Base-by-base conservation (phyloP, 2,113 vertebrate species). In the Meriones unguiculatus region DNA sequence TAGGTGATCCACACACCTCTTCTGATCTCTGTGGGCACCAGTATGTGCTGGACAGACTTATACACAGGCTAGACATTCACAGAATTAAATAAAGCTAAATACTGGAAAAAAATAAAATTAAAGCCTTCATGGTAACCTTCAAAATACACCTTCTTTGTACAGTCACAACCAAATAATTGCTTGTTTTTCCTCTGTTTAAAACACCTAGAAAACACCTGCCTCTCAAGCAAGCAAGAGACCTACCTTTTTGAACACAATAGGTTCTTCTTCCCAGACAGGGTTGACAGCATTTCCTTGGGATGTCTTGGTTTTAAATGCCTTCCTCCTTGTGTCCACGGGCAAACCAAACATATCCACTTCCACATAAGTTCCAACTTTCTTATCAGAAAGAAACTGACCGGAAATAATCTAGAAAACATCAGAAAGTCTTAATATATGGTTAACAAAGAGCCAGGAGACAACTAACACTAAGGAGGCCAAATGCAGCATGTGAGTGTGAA, bases 271-370 rank as follows among this genome's bases (percentile, higher is more conserved):
- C 99, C 99, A 99, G 32, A 99, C 98, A 0, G 99, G 99, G 94
- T 99, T 99, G 84, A 99, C 98, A 65, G 99, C 99, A 2, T 99
- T 99, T 97, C 99, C 99, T 98, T 99, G 99, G 57, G 99, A 99
- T 0, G 99, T 99, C 98, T 99, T 99, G 72, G 99, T 99, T 98
- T 99, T 99, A 93, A 99, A 99, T 5, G 99, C 99, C 98, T 99
- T 99, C 87, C 99, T 99, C 97, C 99, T 99, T 28, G 99, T 99
- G 98, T 99, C 99, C 93, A 99, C 99, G 0, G 99, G 99, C 52
- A 99, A 98, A 24, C 99, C 99, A 94, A 99, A 99, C 99, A 99
- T 99, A 95, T 99, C 99, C 0, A 99, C 99, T 98, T 99, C 99
- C 91, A 99, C 99, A 0, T 99, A 99, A 6, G 99, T 99, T 67